Evolutionary conservation across 2,888 invertebrate genomes (phyloP), one percentile per base, ranked within the genome.

Genomic region (Caenorhabditis sp.): DNA sequence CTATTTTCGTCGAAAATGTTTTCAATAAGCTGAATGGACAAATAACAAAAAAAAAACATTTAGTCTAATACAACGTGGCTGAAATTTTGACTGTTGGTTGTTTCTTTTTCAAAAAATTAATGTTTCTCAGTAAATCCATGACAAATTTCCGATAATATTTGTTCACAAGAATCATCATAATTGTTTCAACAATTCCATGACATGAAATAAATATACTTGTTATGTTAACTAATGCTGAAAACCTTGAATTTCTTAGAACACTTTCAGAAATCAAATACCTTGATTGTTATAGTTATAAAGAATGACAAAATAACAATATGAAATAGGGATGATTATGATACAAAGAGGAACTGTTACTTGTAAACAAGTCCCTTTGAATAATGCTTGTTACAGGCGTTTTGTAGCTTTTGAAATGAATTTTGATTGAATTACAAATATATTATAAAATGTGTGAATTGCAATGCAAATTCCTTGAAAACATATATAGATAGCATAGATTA

Each of bases 251-350:
- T 21, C 17, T 8, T 14, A 14, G 3, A 27, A 5, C 31, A 7
- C 4, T 31, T 31, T 31, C n/a, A n/a, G n/a, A 31, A 31, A 31
- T 31, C 4, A 17, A 38, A 38, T 21, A 62, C 62, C 53, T 54
- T 62, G 62, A 62, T 53, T 62, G 31, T 62, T 53, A 54, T 62
- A 62, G 20, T 54, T 27, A 20, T 62, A 36, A n/a, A 62, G 31
- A 62, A 62, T 62, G 8, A 38, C 53, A 53, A n/a, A 54, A 54
- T 49, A 62, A 36, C 62, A 62, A 36, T 53, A 62, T 4, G 17
- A 27, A 14, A 62, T 54, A 12, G 62, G 62, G 8, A 62, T n/a
- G 3, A 62, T 54, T 7, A 62, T 1, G 10, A 36, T 21, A 12
- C n/a, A 27, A 4, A 62, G 23, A 8, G 62, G 62, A 17, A 62